These are phyloP conservation scores for Caranx melampygus DNA, from an alignment of 2,113 vertebrate genomes.

Conservation along the genomic window DNA sequence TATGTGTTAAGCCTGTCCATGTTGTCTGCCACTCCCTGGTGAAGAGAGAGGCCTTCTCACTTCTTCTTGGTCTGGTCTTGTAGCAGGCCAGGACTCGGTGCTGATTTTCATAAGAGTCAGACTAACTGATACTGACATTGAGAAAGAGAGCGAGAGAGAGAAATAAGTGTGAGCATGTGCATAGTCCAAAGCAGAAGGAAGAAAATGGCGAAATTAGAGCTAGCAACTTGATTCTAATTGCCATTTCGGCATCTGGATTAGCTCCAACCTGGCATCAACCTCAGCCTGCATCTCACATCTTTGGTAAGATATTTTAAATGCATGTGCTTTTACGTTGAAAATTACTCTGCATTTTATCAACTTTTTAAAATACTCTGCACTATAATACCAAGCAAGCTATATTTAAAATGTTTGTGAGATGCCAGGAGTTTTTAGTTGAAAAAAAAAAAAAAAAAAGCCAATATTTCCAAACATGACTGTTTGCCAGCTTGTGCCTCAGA, in stretches of 20 bases:
- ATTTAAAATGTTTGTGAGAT: not conserved
- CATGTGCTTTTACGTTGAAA: not conserved
- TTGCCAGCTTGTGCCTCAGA: constrained; percentile 3
- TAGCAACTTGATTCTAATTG: constrained; percentile 1
- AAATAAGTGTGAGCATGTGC: constrained; percentile 35
- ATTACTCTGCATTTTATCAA: not conserved
- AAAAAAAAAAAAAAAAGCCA: constrained; percentile 12
- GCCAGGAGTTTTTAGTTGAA: constrained; percentile 7
- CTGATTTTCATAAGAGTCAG: constrained; percentile 66
- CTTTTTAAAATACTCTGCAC: not conserved
- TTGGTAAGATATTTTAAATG: constrained; percentile 69
- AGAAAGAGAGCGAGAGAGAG: constrained; percentile 32
- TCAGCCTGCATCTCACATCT: constrained; percentile 14
- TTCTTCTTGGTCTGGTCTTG: constrained; percentile 74
- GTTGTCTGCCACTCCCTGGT: constrained; percentile 74
- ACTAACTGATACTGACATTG: constrained; percentile 50
- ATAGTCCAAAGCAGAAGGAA: constrained; percentile 9
- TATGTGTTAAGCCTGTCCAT: constrained; percentile 66
- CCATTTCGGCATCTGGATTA: constrained; percentile 36
- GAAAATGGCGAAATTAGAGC: constrained; percentile 16
- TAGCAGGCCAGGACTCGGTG: constrained; percentile 72
- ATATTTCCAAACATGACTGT: not conserved
- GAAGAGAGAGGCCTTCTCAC: constrained; percentile 79
- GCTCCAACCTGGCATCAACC: constrained; percentile 22
- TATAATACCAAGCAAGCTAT: not conserved